Conservation (phyloP, 2,797 vertebrate species). For the Benthosema pterotum region DNA sequence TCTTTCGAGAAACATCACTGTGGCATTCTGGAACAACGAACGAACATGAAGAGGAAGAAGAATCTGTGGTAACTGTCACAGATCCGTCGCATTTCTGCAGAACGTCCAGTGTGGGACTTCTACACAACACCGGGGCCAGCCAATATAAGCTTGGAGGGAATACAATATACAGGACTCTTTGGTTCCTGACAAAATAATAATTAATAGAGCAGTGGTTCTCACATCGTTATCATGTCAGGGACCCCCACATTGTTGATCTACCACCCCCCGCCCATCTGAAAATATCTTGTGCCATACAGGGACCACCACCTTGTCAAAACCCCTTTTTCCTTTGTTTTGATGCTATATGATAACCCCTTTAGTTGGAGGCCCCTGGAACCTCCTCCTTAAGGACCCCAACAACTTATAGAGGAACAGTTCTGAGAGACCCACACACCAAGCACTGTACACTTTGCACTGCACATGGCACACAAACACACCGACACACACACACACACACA, state of each 20-base stretch:
- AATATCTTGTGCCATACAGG: too few relatives aligned
- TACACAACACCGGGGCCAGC: conserved; percentile 57
- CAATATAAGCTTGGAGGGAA: conserved; percentile 50
- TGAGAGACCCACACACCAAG: conserved; percentile 46
- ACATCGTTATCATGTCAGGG: too few relatives aligned
- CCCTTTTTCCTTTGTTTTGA: too few relatives aligned
- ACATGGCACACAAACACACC: conserved; percentile 22
- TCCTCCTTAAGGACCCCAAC: too few relatives aligned
- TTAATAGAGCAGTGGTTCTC: too few relatives aligned
- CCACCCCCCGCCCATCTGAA: too few relatives aligned
- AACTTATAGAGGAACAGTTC: conserved; percentile 23
- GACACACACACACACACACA: conserved; percentile 46
- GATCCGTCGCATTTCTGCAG: conserved; percentile 27
- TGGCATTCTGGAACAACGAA: background rate
- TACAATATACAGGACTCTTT: conserved; percentile 49
- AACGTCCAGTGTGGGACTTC: conserved; percentile 37
- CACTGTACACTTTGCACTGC: conserved; percentile 58
- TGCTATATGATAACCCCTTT: too few relatives aligned
- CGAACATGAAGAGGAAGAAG: conserved; percentile 14
- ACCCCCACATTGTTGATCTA: too few relatives aligned
- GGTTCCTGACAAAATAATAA: conserved; percentile 28
- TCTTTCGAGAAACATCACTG: conserved; percentile 37
- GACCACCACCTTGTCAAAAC: too few relatives aligned
- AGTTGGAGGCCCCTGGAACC: too few relatives aligned
- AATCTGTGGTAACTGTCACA: conserved; percentile 34